Conservation (phyloP, 2,797 vertebrate genomes). For the Austrolebias charrua region DNA sequence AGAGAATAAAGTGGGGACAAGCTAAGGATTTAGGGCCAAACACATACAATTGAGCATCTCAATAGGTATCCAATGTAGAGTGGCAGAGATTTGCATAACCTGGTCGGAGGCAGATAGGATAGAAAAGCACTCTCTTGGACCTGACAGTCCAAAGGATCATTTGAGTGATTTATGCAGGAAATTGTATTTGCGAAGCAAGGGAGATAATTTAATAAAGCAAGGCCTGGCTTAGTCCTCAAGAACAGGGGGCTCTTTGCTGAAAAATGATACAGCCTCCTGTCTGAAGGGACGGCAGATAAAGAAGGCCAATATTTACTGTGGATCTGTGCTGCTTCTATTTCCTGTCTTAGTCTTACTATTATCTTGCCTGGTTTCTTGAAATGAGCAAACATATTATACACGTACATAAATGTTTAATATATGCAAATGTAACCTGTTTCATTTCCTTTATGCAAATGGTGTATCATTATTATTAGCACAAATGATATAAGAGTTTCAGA, state of each 20-base stretch:
- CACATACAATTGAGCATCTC: conserved; percentile 73
- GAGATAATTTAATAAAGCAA: conserved; percentile 82
- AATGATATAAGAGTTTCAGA: conserved; percentile 66
- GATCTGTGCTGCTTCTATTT: conserved; percentile 75
- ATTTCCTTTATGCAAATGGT: conserved; percentile 78
- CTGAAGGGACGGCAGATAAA: conserved; percentile 75
- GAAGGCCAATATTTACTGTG: conserved; percentile 75
- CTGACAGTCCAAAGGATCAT: conserved; percentile 81
- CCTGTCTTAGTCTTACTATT: conserved; percentile 72
- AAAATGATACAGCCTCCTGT: conserved; percentile 75
- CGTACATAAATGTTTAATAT: conserved; percentile 77
- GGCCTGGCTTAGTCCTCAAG: conserved; percentile 74
- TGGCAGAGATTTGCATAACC: conserved; percentile 75
- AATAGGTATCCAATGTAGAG: conserved; percentile 74
- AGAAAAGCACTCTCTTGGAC: conserved; percentile 73
- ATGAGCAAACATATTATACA: conserved; percentile 73
- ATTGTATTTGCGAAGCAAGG: conserved; percentile 80
- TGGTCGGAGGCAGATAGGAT: conserved; percentile 76
- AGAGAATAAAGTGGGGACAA: conserved; percentile 69
- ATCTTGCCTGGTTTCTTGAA: conserved; percentile 68
- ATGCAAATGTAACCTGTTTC: conserved; percentile 77
- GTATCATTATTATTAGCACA: conserved; percentile 75
- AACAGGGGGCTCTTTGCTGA: conserved; percentile 76
- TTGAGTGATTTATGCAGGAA: conserved; percentile 84
- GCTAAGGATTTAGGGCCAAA: conserved; percentile 71